Conservation (phyloP, 2,113 vertebrate genomes). For the Xenopus tropicalis region UCB_Xtro_10.0 CM004446.2:75760001-75760500, state of each 20-base stretch:
- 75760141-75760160: no score
- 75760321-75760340: background rate
- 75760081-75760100: background rate
- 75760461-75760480: background rate
- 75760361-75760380: constrained; percentile 1
- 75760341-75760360: constrained; percentile 27
- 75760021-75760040: background rate
- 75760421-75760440: background rate
- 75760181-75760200: background rate
- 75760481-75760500: background rate
- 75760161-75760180: no score
- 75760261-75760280: background rate
- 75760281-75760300: no score
- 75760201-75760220: background rate
- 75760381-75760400: constrained; percentile 4
- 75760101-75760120: background rate
- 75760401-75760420: constrained; percentile 5
- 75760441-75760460: background rate
- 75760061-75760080: background rate
- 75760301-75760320: background rate
- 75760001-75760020: background rate
- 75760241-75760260: constrained; percentile 24
- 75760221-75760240: background rate
- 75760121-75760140: background rate
- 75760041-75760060: background rate